Conservation (phyloP, 1,140 invertebrate genomes). For the Streblospio benedicti region DNA sequence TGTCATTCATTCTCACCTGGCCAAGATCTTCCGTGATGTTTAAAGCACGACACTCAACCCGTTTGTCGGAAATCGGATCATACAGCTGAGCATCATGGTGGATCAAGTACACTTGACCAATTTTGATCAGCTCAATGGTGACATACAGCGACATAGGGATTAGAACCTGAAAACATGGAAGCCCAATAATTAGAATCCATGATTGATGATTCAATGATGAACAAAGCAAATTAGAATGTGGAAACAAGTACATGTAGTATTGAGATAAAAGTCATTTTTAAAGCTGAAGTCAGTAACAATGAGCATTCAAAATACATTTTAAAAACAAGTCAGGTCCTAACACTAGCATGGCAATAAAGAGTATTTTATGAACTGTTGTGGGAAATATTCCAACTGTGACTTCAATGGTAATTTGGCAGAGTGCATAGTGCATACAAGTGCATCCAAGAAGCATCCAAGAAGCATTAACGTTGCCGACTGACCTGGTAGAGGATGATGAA, state of each 20-base stretch:
- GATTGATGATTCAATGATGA: not conserved
- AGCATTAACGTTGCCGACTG: slow-evolving; percentile 27
- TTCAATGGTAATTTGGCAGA: no score
- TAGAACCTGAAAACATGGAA: slow-evolving; percentile 63
- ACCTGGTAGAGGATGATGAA: slow-evolving; percentile 91
- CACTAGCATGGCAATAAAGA: no score
- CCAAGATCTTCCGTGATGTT: slow-evolving; percentile 96
- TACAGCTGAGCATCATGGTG: slow-evolving; percentile 79
- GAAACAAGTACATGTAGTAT: no score
- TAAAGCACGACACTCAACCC: slow-evolving; percentile 82
- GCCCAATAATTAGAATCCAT: not conserved
- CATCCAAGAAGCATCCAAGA: no score
- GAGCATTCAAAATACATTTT: no score
- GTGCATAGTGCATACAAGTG: no score
- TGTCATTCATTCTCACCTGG: slow-evolving; percentile 49
- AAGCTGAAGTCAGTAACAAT: no score
- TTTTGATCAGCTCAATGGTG: slow-evolving; percentile 91
- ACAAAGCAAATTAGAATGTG: no score
- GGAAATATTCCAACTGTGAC: no score
- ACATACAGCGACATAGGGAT: slow-evolving; percentile 95
- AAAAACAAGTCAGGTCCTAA: no score
- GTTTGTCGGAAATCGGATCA: slow-evolving; percentile 68
- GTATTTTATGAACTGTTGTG: no score
- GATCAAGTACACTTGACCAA: slow-evolving; percentile 93
- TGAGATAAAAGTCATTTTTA: no score